Percentiles rank a stretch among this genome's conserved stretches.
phyloP scores from a whole-genome alignment of 2,113 vertebrate species.

The Triplophysa dalaica region DNA sequence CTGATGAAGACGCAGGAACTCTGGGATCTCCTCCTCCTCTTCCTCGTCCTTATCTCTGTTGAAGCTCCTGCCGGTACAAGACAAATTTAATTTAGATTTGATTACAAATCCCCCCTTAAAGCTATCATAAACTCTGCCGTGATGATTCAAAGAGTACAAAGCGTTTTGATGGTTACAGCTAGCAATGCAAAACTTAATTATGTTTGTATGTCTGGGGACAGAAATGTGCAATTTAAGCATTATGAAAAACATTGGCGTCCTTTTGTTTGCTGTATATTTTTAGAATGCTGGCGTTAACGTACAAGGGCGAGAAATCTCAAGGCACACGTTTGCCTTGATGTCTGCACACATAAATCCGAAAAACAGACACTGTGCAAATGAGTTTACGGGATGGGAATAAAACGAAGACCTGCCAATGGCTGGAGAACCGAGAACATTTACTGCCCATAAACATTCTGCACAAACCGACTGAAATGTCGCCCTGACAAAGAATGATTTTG shows the following conservation, averaged over 20 bases:
- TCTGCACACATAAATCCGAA: neutral
- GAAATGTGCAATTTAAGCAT: neutral
- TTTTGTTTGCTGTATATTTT: neutral
- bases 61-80: slow-evolving; percentile 61
- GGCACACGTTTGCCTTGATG: neutral
- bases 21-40: slow-evolving; percentile 77
- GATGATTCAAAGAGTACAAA: neutral
- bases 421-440: too few relatives aligned
- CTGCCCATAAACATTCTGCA: too few relatives aligned
- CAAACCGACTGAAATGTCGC: too few relatives aligned
- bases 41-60: slow-evolving; percentile 68
- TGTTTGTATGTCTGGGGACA: slow-evolving; percentile 14
- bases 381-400: too few relatives aligned
- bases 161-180: neutral
- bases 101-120: too few relatives aligned
- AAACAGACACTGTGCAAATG: neutral
- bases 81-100: neutral
- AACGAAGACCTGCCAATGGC: neutral
- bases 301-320: neutral
- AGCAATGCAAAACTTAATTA: neutral
- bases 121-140: too few relatives aligned
- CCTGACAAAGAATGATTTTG: too few relatives aligned
- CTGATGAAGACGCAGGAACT: slow-evolving; percentile 85
- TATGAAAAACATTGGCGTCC: neutral
- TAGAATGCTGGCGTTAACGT: neutral